These are phyloP conservation scores for Henricia sp. DNA, from an alignment of 53 echinoderm and acorn worm species.

Conservation along the genomic window DNA sequence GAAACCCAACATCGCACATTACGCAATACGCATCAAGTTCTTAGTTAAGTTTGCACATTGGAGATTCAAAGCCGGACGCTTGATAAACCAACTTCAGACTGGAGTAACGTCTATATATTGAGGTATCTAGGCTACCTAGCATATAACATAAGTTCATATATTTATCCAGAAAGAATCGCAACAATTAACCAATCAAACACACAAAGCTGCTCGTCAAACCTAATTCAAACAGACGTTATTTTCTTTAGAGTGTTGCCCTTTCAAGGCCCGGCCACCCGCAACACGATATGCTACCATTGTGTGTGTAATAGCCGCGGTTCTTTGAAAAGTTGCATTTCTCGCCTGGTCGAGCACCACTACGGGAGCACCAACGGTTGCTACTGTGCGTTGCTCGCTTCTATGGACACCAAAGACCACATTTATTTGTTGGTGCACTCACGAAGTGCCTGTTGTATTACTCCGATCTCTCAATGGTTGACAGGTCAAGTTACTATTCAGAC, in stretches of 20 bases:
- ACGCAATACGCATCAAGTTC: too few species aligned
- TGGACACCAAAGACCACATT: too few species aligned
- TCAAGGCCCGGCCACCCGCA: neutral
- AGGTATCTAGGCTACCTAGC: too few species aligned
- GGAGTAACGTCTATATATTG: too few species aligned
- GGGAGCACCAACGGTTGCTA: neutral
- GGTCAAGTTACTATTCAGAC: too few species aligned
- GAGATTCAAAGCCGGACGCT: too few species aligned
- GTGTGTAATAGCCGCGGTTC: neutral
- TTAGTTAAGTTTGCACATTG: too few species aligned
- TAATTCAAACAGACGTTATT: slow-evolving; percentile 48
- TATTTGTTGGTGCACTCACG: too few species aligned
- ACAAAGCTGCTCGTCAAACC: slow-evolving; percentile 14
- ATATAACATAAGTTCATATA: neutral
- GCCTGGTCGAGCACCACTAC: slow-evolving; percentile 18
- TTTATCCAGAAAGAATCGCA: neutral
- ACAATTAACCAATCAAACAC: slow-evolving; percentile 3
- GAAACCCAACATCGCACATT: too few species aligned
- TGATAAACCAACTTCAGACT: too few species aligned
- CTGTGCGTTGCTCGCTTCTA: neutral
- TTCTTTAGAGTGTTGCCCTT: slow-evolving; percentile 9
- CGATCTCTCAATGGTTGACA: too few species aligned
- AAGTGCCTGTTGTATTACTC: too few species aligned
- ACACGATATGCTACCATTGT: neutral
- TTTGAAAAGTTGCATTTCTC: neutral